phyloP scores from a whole-genome alignment of 2,888 invertebrate genomes.

The Eupithecia subfuscata region DNA sequence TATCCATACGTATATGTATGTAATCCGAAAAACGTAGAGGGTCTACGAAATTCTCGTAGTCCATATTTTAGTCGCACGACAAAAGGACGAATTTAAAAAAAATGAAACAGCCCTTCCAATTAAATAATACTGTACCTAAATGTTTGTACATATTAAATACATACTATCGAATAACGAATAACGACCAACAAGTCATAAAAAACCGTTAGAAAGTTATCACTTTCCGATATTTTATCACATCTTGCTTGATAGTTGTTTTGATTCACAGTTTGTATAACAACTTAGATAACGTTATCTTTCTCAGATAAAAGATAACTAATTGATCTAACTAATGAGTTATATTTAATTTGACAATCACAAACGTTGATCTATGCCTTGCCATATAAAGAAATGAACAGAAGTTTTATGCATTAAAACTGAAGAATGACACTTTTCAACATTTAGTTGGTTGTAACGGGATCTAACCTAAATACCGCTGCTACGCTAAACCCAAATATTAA shows the following conservation, averaged over 20 bases:
- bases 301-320: background rate
- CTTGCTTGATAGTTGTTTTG: background rate
- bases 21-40: background rate
- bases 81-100: too few species aligned
- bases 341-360: background rate
- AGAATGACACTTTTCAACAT: too few species aligned
- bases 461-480: constrained; percentile 10
- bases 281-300: background rate
- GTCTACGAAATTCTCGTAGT: background rate
- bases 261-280: background rate
- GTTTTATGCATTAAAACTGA: background rate
- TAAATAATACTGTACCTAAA: too few species aligned
- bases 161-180: background rate
- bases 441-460: background rate
- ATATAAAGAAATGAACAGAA: background rate
- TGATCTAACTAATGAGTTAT: background rate
- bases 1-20: background rate
- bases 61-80: background rate
- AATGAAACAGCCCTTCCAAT: too few species aligned
- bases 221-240: background rate
- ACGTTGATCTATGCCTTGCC: background rate
- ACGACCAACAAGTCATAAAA: background rate
- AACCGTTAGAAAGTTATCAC: background rate
- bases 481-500: constrained; percentile 21
- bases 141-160: too few species aligned